Evolutionary conservation across 2,888 invertebrate genomes (phyloP).

Genomic region (Campopleginae sp.): DNA sequence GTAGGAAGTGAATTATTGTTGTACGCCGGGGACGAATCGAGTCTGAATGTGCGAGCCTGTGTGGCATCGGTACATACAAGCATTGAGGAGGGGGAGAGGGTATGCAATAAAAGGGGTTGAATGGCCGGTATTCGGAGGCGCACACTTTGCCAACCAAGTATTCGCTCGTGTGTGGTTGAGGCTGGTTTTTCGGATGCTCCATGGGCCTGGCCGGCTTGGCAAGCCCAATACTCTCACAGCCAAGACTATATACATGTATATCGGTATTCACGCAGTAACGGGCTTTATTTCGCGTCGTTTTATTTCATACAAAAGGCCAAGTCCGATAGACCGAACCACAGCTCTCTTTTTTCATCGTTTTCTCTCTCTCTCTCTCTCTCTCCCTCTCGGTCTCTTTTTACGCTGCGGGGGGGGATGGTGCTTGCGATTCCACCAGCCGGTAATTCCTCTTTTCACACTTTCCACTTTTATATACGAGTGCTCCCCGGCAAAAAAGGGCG

Average conservation of each 20-base stretch:
- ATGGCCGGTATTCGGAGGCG: conserved; percentile 45
- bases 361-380: too few relatives aligned
- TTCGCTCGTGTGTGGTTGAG: conserved; percentile 41
- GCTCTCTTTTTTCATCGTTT: conserved; percentile 28
- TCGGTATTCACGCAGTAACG: conserved; percentile 9
- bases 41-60: conserved; percentile 56
- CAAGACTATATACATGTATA: conserved; percentile 8
- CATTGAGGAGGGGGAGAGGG: neutral
- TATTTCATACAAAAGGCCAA: conserved; percentile 67
- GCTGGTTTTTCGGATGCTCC: conserved; percentile 58
- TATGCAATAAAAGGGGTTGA: conserved; percentile 10
- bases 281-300: conserved; percentile 64
- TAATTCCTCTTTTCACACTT: conserved; percentile 65
- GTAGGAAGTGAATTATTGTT: conserved; percentile 81
- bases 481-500: conserved; percentile 16
- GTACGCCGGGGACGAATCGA: conserved; percentile 74
- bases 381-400: neutral
- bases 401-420: conserved; percentile 26
- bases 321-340: conserved; percentile 65
- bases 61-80: conserved; percentile 31
- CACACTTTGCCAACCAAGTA: conserved; percentile 42
- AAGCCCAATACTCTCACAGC: neutral
- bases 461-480: conserved; percentile 59
- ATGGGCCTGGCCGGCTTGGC: neutral
- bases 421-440: conserved; percentile 24